A percentile compares a stretch with the other conserved stretches of the same genome.
phyloP scores from a whole-genome alignment of 1,140 invertebrate species.

The Neodiprion pinetum region DNA sequence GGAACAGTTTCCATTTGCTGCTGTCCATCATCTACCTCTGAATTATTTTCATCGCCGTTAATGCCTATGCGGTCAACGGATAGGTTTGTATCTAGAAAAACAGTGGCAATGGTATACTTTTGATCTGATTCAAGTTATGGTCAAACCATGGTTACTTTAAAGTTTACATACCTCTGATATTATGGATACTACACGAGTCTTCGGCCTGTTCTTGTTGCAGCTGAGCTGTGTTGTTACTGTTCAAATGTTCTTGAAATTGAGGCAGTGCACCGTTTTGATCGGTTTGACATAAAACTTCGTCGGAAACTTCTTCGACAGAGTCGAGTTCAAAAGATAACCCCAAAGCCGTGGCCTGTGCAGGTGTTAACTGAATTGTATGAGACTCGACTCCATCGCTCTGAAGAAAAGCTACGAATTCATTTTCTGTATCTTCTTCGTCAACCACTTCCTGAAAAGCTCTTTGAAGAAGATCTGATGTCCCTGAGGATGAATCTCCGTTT shows the following conservation, averaged over 20 bases:
- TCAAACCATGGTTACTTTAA: background rate
- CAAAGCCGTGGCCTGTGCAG: constrained; percentile 42
- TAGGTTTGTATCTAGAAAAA: background rate
- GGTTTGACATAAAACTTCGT: constrained; percentile 34
- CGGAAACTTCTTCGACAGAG: constrained; percentile 5
- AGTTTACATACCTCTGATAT: background rate
- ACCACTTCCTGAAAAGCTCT: constrained; percentile 47
- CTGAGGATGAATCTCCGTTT: constrained; percentile 39
- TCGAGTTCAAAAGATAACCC: constrained; percentile 49
- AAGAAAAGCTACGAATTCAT: constrained; percentile 48
- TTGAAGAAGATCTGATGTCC: constrained; percentile 46
- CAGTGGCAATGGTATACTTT: background rate
- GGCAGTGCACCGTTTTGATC: constrained; percentile 16
- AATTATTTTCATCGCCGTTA: background rate
- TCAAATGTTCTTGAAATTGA: constrained; percentile 20
- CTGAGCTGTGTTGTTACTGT: background rate
- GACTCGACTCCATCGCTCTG: constrained; percentile 38
- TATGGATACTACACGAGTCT: background rate
- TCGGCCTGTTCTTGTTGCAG: background rate
- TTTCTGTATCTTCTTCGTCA: constrained; percentile 39
- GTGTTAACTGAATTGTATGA: constrained; percentile 44
- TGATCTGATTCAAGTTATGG: background rate
- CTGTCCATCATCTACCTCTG: background rate
- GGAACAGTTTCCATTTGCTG: background rate
- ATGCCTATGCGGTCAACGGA: background rate